Percentiles rank a stretch among this genome's conserved stretches.
Evolutionary conservation across 2,113 vertebrate genomes (phyloP).

Genomic region (Trogon melanurus): DNA sequence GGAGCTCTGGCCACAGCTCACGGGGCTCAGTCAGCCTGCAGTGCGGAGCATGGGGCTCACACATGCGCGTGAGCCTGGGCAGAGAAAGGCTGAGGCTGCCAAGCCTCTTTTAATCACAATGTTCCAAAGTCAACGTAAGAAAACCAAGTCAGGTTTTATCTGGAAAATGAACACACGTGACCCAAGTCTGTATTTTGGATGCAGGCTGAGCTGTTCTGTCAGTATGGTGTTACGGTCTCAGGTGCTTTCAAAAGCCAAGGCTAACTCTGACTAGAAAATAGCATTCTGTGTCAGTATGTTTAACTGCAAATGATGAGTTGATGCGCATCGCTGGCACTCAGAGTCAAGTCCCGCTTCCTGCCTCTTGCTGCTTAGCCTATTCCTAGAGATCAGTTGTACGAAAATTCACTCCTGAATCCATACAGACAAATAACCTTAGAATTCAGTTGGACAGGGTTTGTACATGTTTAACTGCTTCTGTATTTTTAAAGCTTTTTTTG

Average conservation of each 20-base stretch:
- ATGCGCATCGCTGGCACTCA: background rate
- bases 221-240: fast-evolving
- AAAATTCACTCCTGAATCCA: background rate
- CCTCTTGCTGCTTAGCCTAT: background rate
- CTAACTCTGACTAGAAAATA: background rate
- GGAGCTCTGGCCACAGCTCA: too few species aligned
- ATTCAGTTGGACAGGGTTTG: background rate
- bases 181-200: background rate
- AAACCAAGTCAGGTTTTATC: background rate
- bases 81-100: background rate
- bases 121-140: background rate
- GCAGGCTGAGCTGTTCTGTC: background rate
- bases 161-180: background rate
- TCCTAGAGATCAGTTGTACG: background rate
- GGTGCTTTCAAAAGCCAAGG: background rate
- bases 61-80: background rate
- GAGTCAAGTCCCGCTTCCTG: too few species aligned
- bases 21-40: too few species aligned
- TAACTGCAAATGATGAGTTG: background rate
- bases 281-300: background rate
- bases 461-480: background rate
- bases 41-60: too few species aligned
- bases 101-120: background rate
- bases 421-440: background rate
- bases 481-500: background rate